A percentile compares a stretch with the other conserved stretches of the same genome.
Evolutionary conservation across 2,888 invertebrate genomes (phyloP).

Genomic region (Nomada lathburiana): DNA sequence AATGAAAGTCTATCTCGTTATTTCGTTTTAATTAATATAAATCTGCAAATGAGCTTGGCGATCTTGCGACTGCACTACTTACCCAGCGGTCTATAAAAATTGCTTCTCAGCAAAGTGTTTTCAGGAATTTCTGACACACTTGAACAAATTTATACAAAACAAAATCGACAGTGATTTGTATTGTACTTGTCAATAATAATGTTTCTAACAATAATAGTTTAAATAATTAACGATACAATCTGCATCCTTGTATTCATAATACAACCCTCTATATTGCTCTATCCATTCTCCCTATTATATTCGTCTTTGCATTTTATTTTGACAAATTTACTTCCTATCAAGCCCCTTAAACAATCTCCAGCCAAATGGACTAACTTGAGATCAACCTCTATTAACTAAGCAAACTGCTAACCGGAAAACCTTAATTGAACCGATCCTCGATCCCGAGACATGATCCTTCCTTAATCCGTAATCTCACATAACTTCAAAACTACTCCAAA

Average conservation of each 20-base stretch:
- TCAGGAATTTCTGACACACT: neutral
- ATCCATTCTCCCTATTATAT: no score
- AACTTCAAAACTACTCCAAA: slow-evolving; percentile 12
- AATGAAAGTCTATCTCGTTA: neutral
- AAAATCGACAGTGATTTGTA: no score
- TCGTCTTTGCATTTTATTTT: no score
- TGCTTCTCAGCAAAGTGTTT: neutral
- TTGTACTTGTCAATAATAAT: no score
- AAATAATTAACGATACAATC: no score
- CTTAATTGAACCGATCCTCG: neutral
- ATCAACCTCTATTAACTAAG: no score
- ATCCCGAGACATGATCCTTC: slow-evolving; percentile 1
- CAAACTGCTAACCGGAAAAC: neutral
- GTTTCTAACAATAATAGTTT: no score
- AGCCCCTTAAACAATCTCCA: no score
- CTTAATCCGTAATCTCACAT: slow-evolving; percentile 9
- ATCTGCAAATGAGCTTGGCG: neutral
- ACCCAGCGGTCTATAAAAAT: neutral
- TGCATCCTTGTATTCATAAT: no score
- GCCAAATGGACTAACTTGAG: no score
- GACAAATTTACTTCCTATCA: no score
- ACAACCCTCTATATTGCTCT: no score
- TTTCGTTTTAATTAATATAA: slow-evolving; percentile 7
- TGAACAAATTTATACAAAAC: neutral
- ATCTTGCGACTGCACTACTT: neutral